Conservation (phyloP, 2,113 vertebrate genomes). For the Formicarius rufipectus region DNA sequence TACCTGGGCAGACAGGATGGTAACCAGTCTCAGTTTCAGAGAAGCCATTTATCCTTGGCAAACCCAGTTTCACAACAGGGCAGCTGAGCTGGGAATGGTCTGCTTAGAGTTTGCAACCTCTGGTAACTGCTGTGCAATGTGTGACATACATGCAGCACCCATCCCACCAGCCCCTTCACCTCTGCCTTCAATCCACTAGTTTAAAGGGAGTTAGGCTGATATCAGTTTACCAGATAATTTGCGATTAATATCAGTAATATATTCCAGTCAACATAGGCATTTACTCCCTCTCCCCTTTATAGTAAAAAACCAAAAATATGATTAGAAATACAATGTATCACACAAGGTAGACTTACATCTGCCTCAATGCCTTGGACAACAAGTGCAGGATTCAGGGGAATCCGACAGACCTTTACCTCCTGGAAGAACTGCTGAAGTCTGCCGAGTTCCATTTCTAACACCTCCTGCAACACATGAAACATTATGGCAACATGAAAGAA, state of each 20-base stretch:
- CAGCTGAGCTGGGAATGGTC: not conserved
- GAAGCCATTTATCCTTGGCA: not conserved
- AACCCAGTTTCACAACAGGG: rapidly evolving
- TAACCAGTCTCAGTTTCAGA: not conserved
- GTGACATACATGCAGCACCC: rapidly evolving
- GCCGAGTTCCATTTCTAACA: slow-evolving; percentile 61
- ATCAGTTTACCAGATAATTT: not conserved
- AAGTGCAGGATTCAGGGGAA: slow-evolving; percentile 64
- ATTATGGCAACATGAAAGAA: not conserved
- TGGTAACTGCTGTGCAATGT: not conserved
- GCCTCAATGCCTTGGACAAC: slow-evolving; percentile 62
- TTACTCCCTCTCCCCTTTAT: not conserved
- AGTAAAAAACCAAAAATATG: not conserved
- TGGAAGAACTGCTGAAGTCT: slow-evolving; percentile 70
- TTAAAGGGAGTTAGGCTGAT: not conserved
- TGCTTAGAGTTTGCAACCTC: not conserved
- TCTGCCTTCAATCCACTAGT: not conserved
- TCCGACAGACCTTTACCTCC: slow-evolving; percentile 58
- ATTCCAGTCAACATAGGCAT: not conserved
- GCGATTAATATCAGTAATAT: rapidly evolving
- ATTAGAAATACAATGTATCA: rapidly evolving
- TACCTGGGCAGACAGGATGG: not conserved
- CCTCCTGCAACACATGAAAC: slow-evolving; percentile 53
- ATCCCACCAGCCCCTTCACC: not conserved
- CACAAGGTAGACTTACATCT: slow-evolving; percentile 40